Evolutionary conservation across 2,797 vertebrate species (phyloP), one percentile per base, ranked within the genome.

Genomic region (Pelodytes ibericus): DNA sequence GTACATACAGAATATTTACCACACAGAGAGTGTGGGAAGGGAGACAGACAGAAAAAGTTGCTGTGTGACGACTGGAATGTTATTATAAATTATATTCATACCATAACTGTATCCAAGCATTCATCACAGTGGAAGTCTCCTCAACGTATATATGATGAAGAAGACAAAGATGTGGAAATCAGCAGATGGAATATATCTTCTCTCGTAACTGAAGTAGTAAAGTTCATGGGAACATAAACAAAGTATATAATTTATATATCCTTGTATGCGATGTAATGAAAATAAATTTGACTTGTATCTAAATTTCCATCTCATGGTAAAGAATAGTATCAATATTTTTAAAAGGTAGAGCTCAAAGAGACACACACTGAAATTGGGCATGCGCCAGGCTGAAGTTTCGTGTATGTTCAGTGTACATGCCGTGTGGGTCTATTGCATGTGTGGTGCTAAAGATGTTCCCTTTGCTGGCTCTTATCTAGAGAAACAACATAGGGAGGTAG

Each of bases 131-230:
- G 49, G 20, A 53, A 20, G 24, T 20, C 18, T 53, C 49, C 49
- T 53, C 2, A 5, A 7, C 7, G 49, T 24, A 53, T 53, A 53
- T 24, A 22, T 53, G 41, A 44, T 13, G 41, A 49, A 15, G 44
- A 53, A 53, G 4, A 15, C 16, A 66, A 29, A 15, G 11, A 26
- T 27, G 10, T 68, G 27, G 39, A 67, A 75, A 47, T 25, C 22
- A 68, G 15, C 73, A 75, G 74, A 68, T 75, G 65, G 65, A n/a
- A 75, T 57, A 59, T 25, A 69, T 75, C 74, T 75, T 44, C 41
- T 62, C 56, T 69, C 74, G 20, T 75, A 13, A 53, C 62, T 20
- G 27, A 75, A 24, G 41, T 59, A 62, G 57, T 29, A 61, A 61
- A 75, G 58, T 69, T 61, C 65, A 69, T 75, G 74, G 74, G 58